Percentiles rank a stretch among this genome's conserved stretches.
phyloP scores from a whole-genome alignment of 64 coral and sea anemone genomes.

The Porites lutea region DNA sequence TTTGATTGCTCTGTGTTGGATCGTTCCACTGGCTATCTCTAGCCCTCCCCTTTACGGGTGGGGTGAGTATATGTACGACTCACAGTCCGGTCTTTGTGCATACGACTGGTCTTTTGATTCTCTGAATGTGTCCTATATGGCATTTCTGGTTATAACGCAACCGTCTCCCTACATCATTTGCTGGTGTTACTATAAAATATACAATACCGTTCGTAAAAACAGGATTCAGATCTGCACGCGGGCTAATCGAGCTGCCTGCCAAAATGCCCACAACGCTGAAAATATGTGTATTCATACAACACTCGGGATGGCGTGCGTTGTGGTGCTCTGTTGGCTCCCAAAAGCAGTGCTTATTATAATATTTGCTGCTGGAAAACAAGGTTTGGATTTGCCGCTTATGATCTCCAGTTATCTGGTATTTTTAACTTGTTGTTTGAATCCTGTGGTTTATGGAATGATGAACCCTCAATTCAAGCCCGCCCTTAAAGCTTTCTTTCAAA shows the following conservation, averaged over 20 bases:
- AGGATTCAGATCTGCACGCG: constrained; percentile 29
- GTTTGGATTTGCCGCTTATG: neutral
- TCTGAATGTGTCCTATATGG: constrained; percentile 34
- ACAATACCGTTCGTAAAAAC: constrained; percentile 50
- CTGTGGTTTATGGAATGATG: constrained; percentile 72
- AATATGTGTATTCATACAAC: constrained; percentile 62
- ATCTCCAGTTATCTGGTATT: constrained; percentile 69
- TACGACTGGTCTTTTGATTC: constrained; percentile 43
- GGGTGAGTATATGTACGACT: constrained; percentile 21
- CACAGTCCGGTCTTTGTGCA: constrained; percentile 2
- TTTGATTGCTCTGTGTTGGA: constrained; percentile 20
- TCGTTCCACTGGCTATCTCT: neutral
- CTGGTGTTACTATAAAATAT: constrained; percentile 68
- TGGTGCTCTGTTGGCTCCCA: constrained; percentile 69
- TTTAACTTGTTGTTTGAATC: constrained; percentile 72
- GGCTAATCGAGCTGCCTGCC: neutral
- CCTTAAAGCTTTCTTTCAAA: constrained; percentile 26
- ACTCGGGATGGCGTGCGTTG: constrained; percentile 51
- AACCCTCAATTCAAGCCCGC: constrained; percentile 69
- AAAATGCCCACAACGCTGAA: constrained; percentile 28
- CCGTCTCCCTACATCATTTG: constrained; percentile 42
- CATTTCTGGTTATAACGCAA: constrained; percentile 12
- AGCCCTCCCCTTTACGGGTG: constrained; percentile 55
- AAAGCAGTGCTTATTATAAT: constrained; percentile 49
- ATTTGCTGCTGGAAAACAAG: neutral